These are phyloP conservation scores for Anabacerthia variegaticeps DNA, from an alignment of 2,797 vertebrate species.

Conservation along the genomic window DNA sequence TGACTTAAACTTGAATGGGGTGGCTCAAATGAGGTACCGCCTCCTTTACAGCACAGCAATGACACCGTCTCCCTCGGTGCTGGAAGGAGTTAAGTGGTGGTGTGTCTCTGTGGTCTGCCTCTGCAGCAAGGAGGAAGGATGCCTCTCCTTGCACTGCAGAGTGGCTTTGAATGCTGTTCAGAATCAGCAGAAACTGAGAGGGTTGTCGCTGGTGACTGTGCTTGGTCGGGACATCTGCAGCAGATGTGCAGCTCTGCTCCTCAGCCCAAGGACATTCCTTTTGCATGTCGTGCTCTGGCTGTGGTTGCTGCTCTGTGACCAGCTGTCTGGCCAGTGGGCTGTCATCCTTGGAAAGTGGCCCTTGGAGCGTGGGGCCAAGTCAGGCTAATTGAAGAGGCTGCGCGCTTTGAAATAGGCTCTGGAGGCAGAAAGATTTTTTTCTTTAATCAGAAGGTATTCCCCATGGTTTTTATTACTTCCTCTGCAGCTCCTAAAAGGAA, in stretches of 20 bases:
- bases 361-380: neutral
- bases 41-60: neutral
- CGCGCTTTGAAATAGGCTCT: neutral
- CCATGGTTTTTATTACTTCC: neutral
- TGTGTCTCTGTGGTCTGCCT: neutral
- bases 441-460: neutral
- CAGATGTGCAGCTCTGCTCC: neutral
- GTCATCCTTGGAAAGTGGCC: neutral
- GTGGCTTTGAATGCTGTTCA: neutral
- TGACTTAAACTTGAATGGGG: rapidly evolving
- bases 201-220: rapidly evolving
- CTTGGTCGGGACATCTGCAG: neutral
- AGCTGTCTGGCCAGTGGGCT: slow-evolving; percentile 2
- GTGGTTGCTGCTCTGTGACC: neutral
- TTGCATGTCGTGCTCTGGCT: neutral
- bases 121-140: slow-evolving; percentile 15
- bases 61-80: rapidly evolving
- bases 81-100: neutral
- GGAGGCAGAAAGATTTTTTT: neutral
- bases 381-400: neutral
- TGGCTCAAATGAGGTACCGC: rapidly evolving
- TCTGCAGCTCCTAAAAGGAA: neutral
- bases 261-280: slow-evolving; percentile 33
- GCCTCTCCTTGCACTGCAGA: neutral
- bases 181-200: neutral